Base-by-base conservation (phyloP, 2,113 vertebrate species). In the Chascanopsetta lugubris region DNA sequence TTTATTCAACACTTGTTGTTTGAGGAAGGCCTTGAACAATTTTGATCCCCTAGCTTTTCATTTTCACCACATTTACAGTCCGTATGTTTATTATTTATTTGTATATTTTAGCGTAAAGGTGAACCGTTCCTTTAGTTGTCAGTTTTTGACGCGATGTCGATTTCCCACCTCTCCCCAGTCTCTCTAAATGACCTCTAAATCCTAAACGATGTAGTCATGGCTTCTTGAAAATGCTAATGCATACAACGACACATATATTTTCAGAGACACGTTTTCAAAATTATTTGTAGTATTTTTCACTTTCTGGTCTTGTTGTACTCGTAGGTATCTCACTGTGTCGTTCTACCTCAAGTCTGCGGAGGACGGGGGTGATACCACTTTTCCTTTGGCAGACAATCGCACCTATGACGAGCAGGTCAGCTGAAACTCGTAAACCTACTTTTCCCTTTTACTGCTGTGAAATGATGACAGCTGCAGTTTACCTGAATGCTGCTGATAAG, bases 351-450 rank as follows among this genome's bases (percentile, higher is more conserved):
- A 93, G 91, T 93, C 95, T 20, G 94, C 95, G 63, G 94, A 95
- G 6, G 93, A 92, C 27, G 97, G 96, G 34, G 96, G 96, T 0
- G 95, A 98, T 85, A 95, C 94, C 1, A 94, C 94, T 48, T 99
- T 99, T 75, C 97, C 97, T 42, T 94, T 98, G 24, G 96, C 97
- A 56, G 97, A 98, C 82, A 99, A 98, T 88, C 95, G 97, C 63
- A 99, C 97, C 0, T 98, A 96, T 0, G 93, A 99, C 61, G 95
- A 97, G 78, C 89, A 92, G 94, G 97, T 98, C 51, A 76, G 84
- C 55, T 42, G 11, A 4, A 27, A 15, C 8, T 29, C 43, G 48
- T 32, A 24, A 45, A 61, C n/a, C 27, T n/a, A 6, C 45, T 13
- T 38, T 47, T 4, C 21, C 40, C n/a, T 46, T 56, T 29, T 57